Evolutionary conservation across 92 coral and sea anemone genomes (phyloP).

Genomic region (Epizoanthus illoricatus): DNA sequence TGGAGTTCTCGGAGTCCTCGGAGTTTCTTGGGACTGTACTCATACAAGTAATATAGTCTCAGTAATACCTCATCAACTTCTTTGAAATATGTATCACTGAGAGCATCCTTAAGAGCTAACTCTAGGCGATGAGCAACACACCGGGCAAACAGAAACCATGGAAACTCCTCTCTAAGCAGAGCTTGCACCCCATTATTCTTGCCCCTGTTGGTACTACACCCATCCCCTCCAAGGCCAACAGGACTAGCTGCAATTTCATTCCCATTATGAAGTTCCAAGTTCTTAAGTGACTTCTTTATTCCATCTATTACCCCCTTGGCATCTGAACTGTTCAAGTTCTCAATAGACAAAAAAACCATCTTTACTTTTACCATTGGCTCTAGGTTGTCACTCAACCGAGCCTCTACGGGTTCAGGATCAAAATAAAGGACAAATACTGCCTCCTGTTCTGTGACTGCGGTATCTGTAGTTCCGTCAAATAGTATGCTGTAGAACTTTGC

Average conservation of each 20-base stretch:
- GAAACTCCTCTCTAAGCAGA: conserved; percentile 21
- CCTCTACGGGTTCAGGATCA: conserved; percentile 47
- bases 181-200: conserved; percentile 45
- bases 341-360: conserved; percentile 43
- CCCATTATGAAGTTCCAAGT: conserved; percentile 33
- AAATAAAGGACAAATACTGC: conserved; percentile 54
- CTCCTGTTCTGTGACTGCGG: conserved; percentile 45
- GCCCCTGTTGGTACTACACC: conserved; percentile 57
- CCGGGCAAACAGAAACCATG: conserved; percentile 47
- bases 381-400: conserved; percentile 21
- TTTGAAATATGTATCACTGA: conserved; percentile 47
- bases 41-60: conserved; percentile 48
- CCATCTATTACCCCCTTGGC: too few species aligned
- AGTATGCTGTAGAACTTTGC: conserved; percentile 59
- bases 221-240: conserved; percentile 52
- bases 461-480: conserved; percentile 61
- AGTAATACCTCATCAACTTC: conserved; percentile 48
- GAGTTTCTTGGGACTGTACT: conserved; percentile 62
- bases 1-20: conserved; percentile 48
- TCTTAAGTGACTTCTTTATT: conserved; percentile 25
- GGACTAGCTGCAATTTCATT: conserved; percentile 38
- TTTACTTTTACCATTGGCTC: conserved; percentile 55
- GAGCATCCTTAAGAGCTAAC: conserved; percentile 55
- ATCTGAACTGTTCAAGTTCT: conserved; percentile 21
- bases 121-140: conserved; percentile 59